These are phyloP conservation scores for Delichon dasypus DNA, from an alignment of 2,797 vertebrate species.

Conservation along the genomic window DNA sequence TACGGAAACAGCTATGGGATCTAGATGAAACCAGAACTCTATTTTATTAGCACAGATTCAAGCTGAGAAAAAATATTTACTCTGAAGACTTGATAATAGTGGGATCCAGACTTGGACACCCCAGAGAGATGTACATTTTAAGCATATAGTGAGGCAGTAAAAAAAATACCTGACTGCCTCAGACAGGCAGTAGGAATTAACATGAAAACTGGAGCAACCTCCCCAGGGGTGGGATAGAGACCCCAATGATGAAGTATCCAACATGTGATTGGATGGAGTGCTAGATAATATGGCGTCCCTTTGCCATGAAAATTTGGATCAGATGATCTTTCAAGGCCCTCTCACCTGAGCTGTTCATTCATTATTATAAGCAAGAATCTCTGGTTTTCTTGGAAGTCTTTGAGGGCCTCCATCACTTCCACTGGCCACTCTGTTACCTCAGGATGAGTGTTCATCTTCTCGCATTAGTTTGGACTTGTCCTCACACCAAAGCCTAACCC, in stretches of 20 bases:
- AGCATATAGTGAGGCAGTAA: neutral
- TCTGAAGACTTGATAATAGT: conserved; percentile 27
- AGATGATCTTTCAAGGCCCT: neutral
- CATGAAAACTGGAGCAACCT: neutral
- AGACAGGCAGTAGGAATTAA: neutral
- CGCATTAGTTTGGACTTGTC: neutral
- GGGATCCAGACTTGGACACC: neutral
- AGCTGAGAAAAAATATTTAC: conserved; percentile 27
- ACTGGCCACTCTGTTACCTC: neutral
- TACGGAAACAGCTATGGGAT: conserved; percentile 1
- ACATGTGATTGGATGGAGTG: neutral
- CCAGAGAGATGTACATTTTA: neutral
- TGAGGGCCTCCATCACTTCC: neutral
- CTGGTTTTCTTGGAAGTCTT: neutral
- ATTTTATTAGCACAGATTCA: conserved; percentile 10
- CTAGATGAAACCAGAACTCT: neutral
- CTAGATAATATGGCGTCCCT: neutral
- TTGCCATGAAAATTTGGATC: rapidly evolving
- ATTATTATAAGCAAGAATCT: neutral
- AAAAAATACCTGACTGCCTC: neutral
- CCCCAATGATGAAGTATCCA: neutral
- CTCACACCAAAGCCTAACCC: neutral
- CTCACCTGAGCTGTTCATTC: neutral
- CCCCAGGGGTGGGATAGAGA: neutral
- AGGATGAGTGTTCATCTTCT: neutral